Base-by-base conservation (phyloP, 2,888 invertebrate species). In the Oscheius onirici region DNA sequence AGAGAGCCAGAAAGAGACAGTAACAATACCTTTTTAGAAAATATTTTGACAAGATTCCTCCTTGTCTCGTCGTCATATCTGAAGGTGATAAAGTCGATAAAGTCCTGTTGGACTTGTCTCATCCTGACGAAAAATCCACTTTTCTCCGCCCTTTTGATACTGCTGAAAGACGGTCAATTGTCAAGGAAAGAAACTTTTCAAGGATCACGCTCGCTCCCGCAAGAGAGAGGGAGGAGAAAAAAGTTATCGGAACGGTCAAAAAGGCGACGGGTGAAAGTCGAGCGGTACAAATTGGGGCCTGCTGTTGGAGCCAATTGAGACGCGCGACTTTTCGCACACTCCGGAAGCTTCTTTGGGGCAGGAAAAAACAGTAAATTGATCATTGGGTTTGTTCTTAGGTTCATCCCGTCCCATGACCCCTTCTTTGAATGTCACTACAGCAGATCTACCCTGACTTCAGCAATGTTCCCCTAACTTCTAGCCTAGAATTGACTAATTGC, bases 11-110 rank as follows among this genome's bases (percentile, higher is more conserved):
- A 34, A 34, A 3, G 8, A n/a, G 55, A 55, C 2, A 55, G 8
- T 34, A 34, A 8, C n/a, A 10, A 8, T 5, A 68, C 67, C 60
- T 69, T 69, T 49, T 51, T 17, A 11, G 49, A 58, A 58, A 52
- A 69, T 40, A 24, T 69, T 17, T 26, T 13, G 15, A 70, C 15
- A 13, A 70, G 22, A n/a, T 63, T 51, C 20, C 54, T 49, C 24
- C 55, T 40, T 3, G 70, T 70, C 54, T 70, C 70, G 40, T 70
- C 70, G 43, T 70, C 70, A 34, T 54, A 70, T 20, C 52, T 51
- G 52, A 63, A 65, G 11, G 70, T 70, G 28, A 70, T 63, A 2
- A 49, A 28, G 22, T 70, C 55, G 34, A 69, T 60, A 15, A 58
- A 57, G 49, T 63, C 63, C 63, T 44, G 46, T 24, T 63, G 63